phyloP scores from a whole-genome alignment of 2,797 vertebrate genomes.

The Sebastiscus albofasciatus region DNA sequence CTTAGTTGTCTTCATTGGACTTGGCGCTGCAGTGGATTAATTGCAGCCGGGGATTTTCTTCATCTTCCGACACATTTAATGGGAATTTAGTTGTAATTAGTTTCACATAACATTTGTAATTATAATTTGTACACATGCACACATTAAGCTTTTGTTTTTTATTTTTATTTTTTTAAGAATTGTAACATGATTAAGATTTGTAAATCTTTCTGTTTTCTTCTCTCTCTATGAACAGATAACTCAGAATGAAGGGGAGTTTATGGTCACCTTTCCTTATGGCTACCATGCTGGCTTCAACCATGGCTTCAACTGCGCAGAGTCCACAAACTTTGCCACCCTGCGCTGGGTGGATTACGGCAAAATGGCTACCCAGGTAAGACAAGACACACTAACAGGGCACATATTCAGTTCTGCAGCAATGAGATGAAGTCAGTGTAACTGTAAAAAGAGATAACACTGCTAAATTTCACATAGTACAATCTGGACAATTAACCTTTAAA shows the following conservation, averaged over 20 bases:
- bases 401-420: background rate
- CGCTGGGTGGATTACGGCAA: conserved; percentile 98
- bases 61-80: background rate
- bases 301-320: conserved; percentile 98
- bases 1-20: background rate
- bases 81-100: background rate
- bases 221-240: conserved; percentile 86
- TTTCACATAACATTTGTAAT: background rate
- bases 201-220: background rate
- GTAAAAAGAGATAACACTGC: background rate
- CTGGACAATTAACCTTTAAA: background rate
- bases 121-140: background rate
- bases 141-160: background rate
- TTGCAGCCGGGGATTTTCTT: background rate
- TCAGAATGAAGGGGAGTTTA: conserved; percentile 97
- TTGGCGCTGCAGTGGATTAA: background rate
- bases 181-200: background rate
- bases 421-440: background rate
- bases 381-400: background rate
- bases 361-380: conserved; percentile 92
- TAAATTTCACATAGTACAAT: background rate
- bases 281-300: conserved; percentile 99
- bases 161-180: background rate
- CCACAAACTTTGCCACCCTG: conserved; percentile 97
- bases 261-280: conserved; percentile 96